Conservation (phyloP, 2,113 vertebrate species). For the Sylvilagus bachmani region DNA sequence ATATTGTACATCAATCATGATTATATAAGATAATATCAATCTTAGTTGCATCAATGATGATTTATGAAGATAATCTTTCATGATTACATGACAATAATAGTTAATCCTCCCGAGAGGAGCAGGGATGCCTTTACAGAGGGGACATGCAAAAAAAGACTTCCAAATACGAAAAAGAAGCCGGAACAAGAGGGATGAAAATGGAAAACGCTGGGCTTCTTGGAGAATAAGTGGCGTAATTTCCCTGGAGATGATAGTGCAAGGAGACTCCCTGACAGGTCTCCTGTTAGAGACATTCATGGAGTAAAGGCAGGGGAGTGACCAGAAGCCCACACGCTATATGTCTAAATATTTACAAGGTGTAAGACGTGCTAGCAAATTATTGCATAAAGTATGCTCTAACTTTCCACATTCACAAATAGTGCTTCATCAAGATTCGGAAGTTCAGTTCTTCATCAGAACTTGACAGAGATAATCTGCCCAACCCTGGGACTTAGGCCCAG, state of each 20-base stretch:
- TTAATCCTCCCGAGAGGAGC: neutral
- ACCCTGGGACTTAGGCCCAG: neutral
- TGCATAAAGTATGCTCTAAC: neutral
- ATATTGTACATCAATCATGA: neutral
- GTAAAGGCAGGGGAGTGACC: neutral
- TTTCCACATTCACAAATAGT: neutral
- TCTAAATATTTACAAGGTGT: conserved; percentile 42
- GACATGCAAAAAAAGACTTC: neutral
- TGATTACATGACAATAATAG: neutral
- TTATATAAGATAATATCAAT: conserved; percentile 11
- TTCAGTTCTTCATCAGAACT: neutral
- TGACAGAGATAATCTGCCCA: neutral
- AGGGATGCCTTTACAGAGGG: neutral
- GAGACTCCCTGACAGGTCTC: neutral
- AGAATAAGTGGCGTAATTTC: neutral
- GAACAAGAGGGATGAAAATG: neutral
- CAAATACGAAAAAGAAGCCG: neutral
- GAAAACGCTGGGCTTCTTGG: neutral
- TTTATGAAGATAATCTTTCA: conserved; percentile 16
- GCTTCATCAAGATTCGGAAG: neutral
- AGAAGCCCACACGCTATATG: neutral
- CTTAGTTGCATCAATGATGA: neutral
- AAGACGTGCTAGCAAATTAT: neutral
- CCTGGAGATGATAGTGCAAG: neutral
- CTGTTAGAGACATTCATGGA: neutral